A percentile compares a stretch with the other conserved stretches of the same genome.
Conservation (phyloP, 2,888 invertebrate species). For the Entomobrya proxima region DNA sequence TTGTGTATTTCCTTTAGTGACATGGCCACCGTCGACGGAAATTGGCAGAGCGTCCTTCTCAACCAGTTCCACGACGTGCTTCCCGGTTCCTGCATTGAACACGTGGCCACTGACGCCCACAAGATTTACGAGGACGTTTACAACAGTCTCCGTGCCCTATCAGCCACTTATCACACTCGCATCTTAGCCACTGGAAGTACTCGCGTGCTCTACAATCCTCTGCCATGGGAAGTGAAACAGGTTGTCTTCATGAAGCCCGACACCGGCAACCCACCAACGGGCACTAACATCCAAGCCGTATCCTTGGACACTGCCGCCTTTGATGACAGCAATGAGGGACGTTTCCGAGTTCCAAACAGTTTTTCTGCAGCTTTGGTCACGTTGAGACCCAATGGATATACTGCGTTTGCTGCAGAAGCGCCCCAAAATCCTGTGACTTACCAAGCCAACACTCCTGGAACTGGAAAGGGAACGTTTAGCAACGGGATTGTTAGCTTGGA, state of each 20-base stretch:
- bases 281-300: constrained; percentile 62
- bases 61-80: constrained; percentile 80
- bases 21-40: constrained; percentile 68
- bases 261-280: constrained; percentile 40
- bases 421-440: constrained; percentile 61
- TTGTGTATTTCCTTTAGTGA: constrained; percentile 44
- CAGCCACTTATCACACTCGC: constrained; percentile 57
- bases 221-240: constrained; percentile 68
- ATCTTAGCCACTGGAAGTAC: constrained; percentile 63
- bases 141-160: constrained; percentile 47
- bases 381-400: constrained; percentile 60
- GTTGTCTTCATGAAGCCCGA: constrained; percentile 72
- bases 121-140: constrained; percentile 73
- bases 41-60: constrained; percentile 79
- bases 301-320: constrained; percentile 49
- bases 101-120: constrained; percentile 77
- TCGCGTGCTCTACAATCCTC: constrained; percentile 66
- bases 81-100: constrained; percentile 79
- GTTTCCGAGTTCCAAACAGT: constrained; percentile 68
- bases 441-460: constrained; percentile 38
- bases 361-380: constrained; percentile 70
- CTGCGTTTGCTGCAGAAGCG: constrained; percentile 48
- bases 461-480: constrained; percentile 57
- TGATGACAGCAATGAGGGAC: constrained; percentile 62
- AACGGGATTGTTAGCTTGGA: constrained; percentile 62